Conservation (phyloP, 1,140 invertebrate genomes). For the Elymnias hypermnestra region DNA sequence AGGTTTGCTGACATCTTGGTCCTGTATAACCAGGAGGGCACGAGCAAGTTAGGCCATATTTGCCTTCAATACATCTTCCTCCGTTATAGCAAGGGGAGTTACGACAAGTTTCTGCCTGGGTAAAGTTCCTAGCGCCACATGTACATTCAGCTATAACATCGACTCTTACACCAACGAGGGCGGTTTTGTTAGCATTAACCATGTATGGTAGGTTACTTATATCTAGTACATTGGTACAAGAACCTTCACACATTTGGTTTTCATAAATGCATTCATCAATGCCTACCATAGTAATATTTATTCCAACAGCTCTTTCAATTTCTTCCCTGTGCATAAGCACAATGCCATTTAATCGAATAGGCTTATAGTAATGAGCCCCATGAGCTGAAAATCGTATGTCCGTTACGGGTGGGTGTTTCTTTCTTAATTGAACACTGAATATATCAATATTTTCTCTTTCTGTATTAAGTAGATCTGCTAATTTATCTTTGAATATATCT, state of each 20-base stretch:
- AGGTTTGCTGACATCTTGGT: slow-evolving; percentile 96
- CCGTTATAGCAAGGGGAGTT: slow-evolving; percentile 96
- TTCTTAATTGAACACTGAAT: slow-evolving; percentile 93
- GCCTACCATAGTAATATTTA: slow-evolving; percentile 97
- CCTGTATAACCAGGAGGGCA: slow-evolving; percentile 95
- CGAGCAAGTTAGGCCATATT: slow-evolving; percentile 90
- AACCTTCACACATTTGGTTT: slow-evolving; percentile 96
- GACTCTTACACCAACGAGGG: slow-evolving; percentile 93
- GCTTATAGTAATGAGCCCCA: slow-evolving; percentile 96
- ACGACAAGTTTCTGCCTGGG: slow-evolving; percentile 90
- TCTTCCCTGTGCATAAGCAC: slow-evolving; percentile 95
- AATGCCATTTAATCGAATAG: slow-evolving; percentile 94
- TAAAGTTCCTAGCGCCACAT: slow-evolving; percentile 93
- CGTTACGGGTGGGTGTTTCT: slow-evolving; percentile 91
- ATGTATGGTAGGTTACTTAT: slow-evolving; percentile 94
- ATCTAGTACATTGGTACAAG: slow-evolving; percentile 94
- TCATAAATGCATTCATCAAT: slow-evolving; percentile 98
- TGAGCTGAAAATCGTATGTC: slow-evolving; percentile 96
- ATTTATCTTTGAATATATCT: slow-evolving; percentile 91
- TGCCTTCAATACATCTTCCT: slow-evolving; percentile 92
- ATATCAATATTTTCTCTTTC: slow-evolving; percentile 95
- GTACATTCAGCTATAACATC: slow-evolving; percentile 93
- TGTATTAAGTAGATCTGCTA: slow-evolving; percentile 89
- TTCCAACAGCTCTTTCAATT: slow-evolving; percentile 94
- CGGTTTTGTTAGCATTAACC: slow-evolving; percentile 97